Conservation (phyloP, 1,140 invertebrate species). For the Pararge aegeria region DNA sequence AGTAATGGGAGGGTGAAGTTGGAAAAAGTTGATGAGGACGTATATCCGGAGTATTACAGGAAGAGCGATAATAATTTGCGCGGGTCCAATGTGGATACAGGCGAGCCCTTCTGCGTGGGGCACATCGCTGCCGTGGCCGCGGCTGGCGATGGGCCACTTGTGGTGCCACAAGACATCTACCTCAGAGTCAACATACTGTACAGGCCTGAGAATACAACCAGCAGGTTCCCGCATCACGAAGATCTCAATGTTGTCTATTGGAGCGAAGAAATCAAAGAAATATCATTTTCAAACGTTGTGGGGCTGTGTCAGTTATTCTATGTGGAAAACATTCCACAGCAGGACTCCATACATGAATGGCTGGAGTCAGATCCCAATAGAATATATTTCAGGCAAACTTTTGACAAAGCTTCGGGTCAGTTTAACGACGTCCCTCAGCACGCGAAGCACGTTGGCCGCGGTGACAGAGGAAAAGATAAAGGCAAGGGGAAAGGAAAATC, state of each 20-base stretch:
- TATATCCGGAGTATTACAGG: conserved; percentile 90
- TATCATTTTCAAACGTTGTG: conserved; percentile 64
- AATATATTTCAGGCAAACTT: conserved; percentile 89
- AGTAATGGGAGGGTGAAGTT: conserved; percentile 57
- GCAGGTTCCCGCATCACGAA: conserved; percentile 80
- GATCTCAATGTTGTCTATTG: conserved; percentile 90
- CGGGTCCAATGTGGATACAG: conserved; percentile 87
- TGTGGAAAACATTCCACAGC: conserved; percentile 61
- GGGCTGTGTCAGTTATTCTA: conserved; percentile 65
- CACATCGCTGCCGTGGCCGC: conserved; percentile 82
- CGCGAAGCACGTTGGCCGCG: conserved; percentile 81
- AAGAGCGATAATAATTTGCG: conserved; percentile 85
- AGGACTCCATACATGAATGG: conserved; percentile 81
- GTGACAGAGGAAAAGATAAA: conserved; percentile 83
- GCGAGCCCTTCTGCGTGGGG: conserved; percentile 88
- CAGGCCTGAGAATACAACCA: conserved; percentile 88
- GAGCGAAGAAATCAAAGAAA: conserved; percentile 85
- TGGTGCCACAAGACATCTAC: conserved; percentile 82
- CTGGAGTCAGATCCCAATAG: conserved; percentile 83
- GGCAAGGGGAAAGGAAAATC: conserved; percentile 87
- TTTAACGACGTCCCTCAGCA: conserved; percentile 83
- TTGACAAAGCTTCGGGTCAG: conserved; percentile 80
- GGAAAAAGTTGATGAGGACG: conserved; percentile 84
- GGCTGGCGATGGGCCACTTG: conserved; percentile 73
- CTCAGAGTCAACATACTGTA: conserved; percentile 87